Evolutionary conservation across 2,888 invertebrate genomes (phyloP), one percentile per base, ranked within the genome.

Genomic region (Acrocera orbiculus): DNA sequence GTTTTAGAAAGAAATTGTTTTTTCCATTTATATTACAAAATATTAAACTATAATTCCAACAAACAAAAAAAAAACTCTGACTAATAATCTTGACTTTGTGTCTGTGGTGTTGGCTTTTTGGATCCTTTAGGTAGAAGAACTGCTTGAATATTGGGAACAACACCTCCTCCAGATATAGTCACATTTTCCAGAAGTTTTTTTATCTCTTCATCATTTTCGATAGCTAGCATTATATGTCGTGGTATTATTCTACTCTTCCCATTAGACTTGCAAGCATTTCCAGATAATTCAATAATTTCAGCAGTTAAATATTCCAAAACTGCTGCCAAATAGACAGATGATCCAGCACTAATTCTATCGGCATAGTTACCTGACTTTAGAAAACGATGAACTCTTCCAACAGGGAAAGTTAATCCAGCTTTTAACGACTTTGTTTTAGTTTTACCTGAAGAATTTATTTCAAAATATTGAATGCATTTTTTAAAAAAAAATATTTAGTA

Each of bases 131-230:
- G 80, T 39, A 83, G 51, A 2, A 83, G 61, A 11, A 76, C 70
- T 4, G 77, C 69, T 48, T 79, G 76, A 44, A 83, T 82, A 49
- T 77, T 76, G 1, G 85, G 83, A 47, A 87, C 54, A 0, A 86
- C 85, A 46, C 85, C 86, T 39, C 85, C 85, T 57, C 85, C 77
- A 1, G 71, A 41, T 39, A 49, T 34, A 11, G 27, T 28, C 4
- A 34, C 33, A 11, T 23, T 22, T 4, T 11, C 13, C 4, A 34
- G 4, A 15, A 34, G 16, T 54, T 73, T 78, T 46, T 75, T 73
- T 48, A 86, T 61, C 49, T 86, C 85, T 46, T 82, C 80, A 53
- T 86, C 85, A 54, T 81, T 82, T 11, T 78, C 65, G 40, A 85
- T 73, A 16, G 82, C 82, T 42, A 86, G 51, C 51, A 83, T 76